Percentiles rank a stretch among this genome's conserved stretches.
phyloP scores from a whole-genome alignment of 1,140 invertebrate genomes.

The Drosophila chauvacae region DNA sequence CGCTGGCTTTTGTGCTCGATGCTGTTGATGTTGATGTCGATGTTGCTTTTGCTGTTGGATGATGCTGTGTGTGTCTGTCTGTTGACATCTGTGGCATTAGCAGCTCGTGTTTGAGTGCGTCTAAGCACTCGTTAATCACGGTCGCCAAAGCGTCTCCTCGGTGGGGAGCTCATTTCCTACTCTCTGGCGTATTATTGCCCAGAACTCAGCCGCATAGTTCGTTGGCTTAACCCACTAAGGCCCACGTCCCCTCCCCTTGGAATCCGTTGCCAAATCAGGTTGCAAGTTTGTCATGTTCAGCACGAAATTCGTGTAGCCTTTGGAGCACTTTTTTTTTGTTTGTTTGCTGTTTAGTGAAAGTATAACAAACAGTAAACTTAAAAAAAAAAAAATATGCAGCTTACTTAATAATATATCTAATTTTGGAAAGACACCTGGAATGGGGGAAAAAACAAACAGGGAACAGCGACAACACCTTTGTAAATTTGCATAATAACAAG shows the following conservation, averaged over 20 bases:
- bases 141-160: conserved; percentile 40
- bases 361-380: conserved; percentile 16
- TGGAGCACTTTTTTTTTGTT: conserved; percentile 9
- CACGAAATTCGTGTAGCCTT: conserved; percentile 66
- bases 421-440: conserved; percentile 53
- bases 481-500: conserved; percentile 72
- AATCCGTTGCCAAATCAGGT: conserved; percentile 17
- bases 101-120: conserved; percentile 75
- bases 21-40: conserved; percentile 13
- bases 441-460: conserved; percentile 5
- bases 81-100: conserved; percentile 47
- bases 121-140: conserved; percentile 73
- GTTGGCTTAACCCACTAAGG: conserved; percentile 12
- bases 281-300: conserved; percentile 45
- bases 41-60: not conserved
- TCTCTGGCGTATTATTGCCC: not conserved
- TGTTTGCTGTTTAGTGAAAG: conserved; percentile 52
- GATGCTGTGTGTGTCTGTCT: conserved; percentile 3
- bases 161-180: conserved; percentile 5
- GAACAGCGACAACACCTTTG: conserved; percentile 43
- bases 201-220: conserved; percentile 2
- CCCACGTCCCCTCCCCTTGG: too few species aligned
- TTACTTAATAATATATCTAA: conserved; percentile 69
- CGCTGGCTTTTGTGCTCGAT: conserved; percentile 16
- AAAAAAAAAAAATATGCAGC: conserved; percentile 11